Base-by-base conservation (phyloP, 2,888 invertebrate species). In the Tetropium fuscum region DNA sequence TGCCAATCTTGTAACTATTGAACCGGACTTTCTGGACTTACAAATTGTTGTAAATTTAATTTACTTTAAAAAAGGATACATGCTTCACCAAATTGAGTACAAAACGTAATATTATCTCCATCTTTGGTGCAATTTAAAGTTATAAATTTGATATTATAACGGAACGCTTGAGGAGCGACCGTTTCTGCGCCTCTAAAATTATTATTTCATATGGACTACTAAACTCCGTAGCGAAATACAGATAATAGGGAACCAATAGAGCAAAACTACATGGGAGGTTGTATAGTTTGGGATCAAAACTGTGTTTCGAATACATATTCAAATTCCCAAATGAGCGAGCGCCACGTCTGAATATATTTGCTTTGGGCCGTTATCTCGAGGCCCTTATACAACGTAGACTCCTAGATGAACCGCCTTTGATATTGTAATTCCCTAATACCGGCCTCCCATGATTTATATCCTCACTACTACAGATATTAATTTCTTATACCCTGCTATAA, bases 381-480 rank as follows among this genome's bases (percentile, higher is more conserved):
- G 76, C 74, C 77, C 76, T 79, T 75, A n/a, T n/a, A 76, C 73
- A 74, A 73, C 75, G 72, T 70, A 70, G 78, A 77, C 77, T 78
- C 77, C 72, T 74, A 77, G 78, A 79, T 78, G 78, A 77, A 78
- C 74, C 76, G 75, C 80, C 80, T 80, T 80, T 80, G 80, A 80
- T 80, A 80, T 80, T 80, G 77, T 78, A 80, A 80, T 80, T 78
- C 77, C 75, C 77, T 78, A 74, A 72, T 75, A 74, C 74, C 76
- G 75, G 77, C 73, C 78, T 78, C n/a, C 15, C 72, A 80, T 80
- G 79, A 80, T 79, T 79, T 79, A 79, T 79, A 76, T 76, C 77
- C 74, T 75, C 69, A 70, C 73, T 74, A 70, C 71, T 74, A 53
- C 60, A 59, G 66, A 68, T 68, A 70, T 72, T 70, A 65, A 63